Percentiles rank a stretch among this genome's conserved stretches.
Evolutionary conservation across 2,888 invertebrate species (phyloP).

Genomic region (Callinectes sapidus): DNA sequence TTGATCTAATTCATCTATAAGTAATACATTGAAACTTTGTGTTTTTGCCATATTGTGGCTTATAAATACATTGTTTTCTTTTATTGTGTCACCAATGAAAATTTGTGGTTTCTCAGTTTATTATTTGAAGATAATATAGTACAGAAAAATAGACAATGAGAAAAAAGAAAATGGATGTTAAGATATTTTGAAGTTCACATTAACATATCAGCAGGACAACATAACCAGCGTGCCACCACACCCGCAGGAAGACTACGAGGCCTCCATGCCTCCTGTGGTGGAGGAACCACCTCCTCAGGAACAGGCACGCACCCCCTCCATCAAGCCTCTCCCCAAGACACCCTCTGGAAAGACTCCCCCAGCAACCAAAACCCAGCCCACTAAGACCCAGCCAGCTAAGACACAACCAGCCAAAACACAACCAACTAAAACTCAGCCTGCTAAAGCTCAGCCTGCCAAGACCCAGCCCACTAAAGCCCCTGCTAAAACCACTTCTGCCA

Average conservation of each 20-base stretch:
- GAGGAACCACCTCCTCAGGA: slow-evolving; percentile 71
- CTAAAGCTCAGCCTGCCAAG: slow-evolving; percentile 50
- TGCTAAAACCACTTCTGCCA: not conserved
- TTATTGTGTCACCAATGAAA: too few species aligned
- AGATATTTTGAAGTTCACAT: not conserved
- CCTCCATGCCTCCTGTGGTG: slow-evolving; percentile 69
- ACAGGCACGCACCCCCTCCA: slow-evolving; percentile 64
- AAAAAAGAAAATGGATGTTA: too few species aligned
- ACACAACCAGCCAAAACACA: not conserved
- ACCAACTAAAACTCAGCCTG: not conserved
- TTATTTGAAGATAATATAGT: too few species aligned
- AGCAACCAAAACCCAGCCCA: slow-evolving; percentile 59
- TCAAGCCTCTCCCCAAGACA: slow-evolving; percentile 62
- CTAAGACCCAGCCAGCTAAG: slow-evolving; percentile 35
- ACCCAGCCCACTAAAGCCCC: slow-evolving; percentile 35
- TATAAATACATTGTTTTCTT: too few species aligned
- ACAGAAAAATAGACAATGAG: too few species aligned
- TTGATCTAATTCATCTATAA: too few species aligned
- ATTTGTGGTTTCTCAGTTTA: too few species aligned
- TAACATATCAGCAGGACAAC: not conserved
- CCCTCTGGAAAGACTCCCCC: slow-evolving; percentile 69
- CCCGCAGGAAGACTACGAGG: slow-evolving; percentile 72
- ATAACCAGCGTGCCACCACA: not conserved
- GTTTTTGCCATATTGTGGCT: too few species aligned
- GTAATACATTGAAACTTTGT: too few species aligned